These are phyloP conservation scores for Riparia riparia DNA, from an alignment of 2,113 vertebrate species.

Conservation along the genomic window DNA sequence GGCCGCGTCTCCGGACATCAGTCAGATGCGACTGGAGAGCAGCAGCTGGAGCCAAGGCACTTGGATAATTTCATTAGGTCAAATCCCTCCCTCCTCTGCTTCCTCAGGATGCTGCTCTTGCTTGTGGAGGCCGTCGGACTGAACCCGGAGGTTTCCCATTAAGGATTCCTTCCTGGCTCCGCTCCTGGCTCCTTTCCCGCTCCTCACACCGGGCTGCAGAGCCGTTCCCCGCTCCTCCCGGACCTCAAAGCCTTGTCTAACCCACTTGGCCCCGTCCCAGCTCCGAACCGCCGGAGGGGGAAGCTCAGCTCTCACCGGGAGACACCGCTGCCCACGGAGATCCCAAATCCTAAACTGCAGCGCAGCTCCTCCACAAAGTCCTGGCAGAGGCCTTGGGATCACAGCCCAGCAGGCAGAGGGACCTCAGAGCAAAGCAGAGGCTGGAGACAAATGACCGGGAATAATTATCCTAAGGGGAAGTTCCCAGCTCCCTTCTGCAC, in stretches of 20 bases:
- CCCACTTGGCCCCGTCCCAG: slow-evolving; percentile 41
- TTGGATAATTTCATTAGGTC: neutral
- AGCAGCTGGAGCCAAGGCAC: neutral
- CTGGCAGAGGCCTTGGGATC: neutral
- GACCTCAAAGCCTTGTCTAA: slow-evolving; percentile 35
- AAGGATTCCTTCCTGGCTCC: neutral
- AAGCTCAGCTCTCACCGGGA: neutral
- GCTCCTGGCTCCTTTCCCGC: slow-evolving; percentile 13
- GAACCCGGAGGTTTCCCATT: neutral
- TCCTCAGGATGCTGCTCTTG: rapidly evolving
- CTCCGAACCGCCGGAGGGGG: neutral
- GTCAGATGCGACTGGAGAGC: neutral
- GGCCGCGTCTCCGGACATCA: neutral
- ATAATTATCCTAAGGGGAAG: neutral
- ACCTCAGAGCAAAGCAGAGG: neutral
- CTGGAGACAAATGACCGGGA: neutral
- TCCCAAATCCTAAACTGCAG: neutral
- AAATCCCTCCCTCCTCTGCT: neutral
- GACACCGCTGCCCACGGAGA: rapidly evolving
- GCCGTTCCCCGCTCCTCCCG: neutral
- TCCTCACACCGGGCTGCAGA: neutral
- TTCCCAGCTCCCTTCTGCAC: neutral
- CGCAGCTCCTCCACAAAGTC: neutral
- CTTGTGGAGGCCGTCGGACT: neutral
- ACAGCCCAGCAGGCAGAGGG: neutral